Percentiles rank a stretch among this genome's conserved stretches.
Conservation (phyloP, 2,797 vertebrate species). For the Lacerta bilineata region DNA sequence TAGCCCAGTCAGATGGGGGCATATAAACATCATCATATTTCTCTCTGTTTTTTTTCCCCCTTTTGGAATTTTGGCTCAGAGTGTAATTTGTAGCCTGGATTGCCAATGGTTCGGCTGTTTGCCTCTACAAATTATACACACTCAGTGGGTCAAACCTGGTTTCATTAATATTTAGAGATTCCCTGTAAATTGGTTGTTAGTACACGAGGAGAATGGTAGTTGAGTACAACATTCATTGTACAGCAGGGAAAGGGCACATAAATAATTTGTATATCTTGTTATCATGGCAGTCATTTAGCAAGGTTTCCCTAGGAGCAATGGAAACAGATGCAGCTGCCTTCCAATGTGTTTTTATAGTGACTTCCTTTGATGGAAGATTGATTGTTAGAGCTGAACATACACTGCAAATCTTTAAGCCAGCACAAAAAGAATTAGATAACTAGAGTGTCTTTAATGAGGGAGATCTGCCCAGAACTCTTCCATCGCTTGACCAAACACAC, state of each 20-base stretch:
- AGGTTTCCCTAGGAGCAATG: conserved; percentile 44
- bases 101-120: conserved; percentile 21
- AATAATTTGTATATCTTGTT: conserved; percentile 43
- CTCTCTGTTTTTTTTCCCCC: background rate
- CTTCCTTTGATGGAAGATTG: conserved; percentile 73
- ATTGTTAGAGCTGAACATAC: conserved; percentile 56
- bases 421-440: conserved; percentile 43
- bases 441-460: conserved; percentile 32
- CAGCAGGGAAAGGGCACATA: conserved; percentile 25
- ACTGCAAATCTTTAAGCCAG: conserved; percentile 57
- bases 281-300: conserved; percentile 43
- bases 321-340: conserved; percentile 25
- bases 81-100: conserved; percentile 38
- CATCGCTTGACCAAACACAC: conserved; percentile 59
- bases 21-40: no score
- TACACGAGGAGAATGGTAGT: background rate
- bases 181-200: conserved; percentile 16
- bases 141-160: background rate
- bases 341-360: conserved; percentile 55
- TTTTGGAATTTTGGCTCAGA: conserved; percentile 20
- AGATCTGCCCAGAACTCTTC: conserved; percentile 53
- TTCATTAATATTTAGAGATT: conserved; percentile 51
- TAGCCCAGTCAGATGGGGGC: no score
- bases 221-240: conserved; percentile 36
- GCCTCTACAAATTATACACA: conserved; percentile 32